phyloP scores from a whole-genome alignment of 1,140 invertebrate genomes.

The Drosophila punjabiensis region DNA sequence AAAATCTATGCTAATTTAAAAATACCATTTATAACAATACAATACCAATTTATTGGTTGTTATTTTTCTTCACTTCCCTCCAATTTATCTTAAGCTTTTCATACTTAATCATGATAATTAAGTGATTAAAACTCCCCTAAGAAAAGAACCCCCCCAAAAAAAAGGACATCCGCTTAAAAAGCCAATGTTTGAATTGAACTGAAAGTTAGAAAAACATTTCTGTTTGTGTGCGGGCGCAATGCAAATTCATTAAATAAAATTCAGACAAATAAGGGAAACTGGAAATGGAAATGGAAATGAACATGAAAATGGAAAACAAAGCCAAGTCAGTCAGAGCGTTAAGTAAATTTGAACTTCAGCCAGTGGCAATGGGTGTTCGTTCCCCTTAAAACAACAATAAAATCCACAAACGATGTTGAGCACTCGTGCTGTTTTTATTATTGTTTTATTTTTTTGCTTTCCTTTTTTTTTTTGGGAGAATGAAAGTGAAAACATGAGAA shows the following conservation, averaged over 20 bases:
- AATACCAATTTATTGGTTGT: background rate
- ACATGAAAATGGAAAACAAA: conserved; percentile 35
- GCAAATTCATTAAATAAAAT: conserved; percentile 52
- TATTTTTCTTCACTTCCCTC: background rate
- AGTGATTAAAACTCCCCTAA: conserved; percentile 17
- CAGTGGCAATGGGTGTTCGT: conserved; percentile 25
- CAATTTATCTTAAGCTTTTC: background rate
- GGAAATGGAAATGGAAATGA: conserved; percentile 9
- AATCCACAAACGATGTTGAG: conserved; percentile 24
- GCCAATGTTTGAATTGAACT: conserved; percentile 31
- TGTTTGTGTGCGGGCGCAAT: conserved; percentile 32
- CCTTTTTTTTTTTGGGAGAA: background rate
- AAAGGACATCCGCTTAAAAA: background rate
- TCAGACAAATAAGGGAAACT: conserved; percentile 32
- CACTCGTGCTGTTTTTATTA: conserved; percentile 33
- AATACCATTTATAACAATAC: too few species aligned
- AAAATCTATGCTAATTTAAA: background rate
- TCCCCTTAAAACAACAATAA: conserved; percentile 39
- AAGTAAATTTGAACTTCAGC: conserved; percentile 45
- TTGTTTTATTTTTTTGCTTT: conserved; percentile 16
- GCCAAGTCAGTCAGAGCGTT: conserved; percentile 32
- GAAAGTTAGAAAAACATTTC: conserved; percentile 24
- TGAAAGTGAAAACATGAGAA: conserved; percentile 30
- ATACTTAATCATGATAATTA: conserved; percentile 8
- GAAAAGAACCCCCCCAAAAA: background rate